Percentiles rank a stretch among this genome's conserved stretches.
Conservation (phyloP, 2,113 vertebrate species). For the Carassius gibelio region DNA sequence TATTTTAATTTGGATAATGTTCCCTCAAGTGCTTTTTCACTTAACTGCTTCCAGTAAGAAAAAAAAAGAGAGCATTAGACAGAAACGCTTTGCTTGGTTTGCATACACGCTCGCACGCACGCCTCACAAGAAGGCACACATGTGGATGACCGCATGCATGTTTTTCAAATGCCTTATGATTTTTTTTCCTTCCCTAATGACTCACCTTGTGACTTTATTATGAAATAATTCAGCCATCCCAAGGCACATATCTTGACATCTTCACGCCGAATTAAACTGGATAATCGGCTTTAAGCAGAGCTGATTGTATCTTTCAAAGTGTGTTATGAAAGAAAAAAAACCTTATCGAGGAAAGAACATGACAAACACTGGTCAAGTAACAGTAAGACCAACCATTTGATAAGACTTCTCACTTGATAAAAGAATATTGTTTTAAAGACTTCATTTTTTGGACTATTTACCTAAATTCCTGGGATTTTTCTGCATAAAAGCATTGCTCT, state of each 20-base stretch:
- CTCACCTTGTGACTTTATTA: constrained; percentile 39
- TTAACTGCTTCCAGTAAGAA: constrained; percentile 25
- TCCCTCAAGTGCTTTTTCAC: constrained; percentile 61
- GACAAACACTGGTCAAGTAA: constrained; percentile 31
- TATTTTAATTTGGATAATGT: constrained; percentile 62
- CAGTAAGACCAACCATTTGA: not conserved
- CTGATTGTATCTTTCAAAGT: constrained; percentile 27
- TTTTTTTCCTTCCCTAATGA: constrained; percentile 12
- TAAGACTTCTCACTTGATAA: not conserved
- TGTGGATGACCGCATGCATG: constrained; percentile 11
- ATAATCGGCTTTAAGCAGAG: constrained; percentile 37
- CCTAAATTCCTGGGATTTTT: constrained; percentile 39
- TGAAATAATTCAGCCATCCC: constrained; percentile 29
- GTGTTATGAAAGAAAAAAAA: not conserved
- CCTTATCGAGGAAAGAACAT: not conserved
- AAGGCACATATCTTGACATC: constrained; percentile 25
- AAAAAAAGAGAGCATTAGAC: not conserved
- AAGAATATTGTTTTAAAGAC: not conserved
- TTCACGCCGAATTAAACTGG: constrained; percentile 32
- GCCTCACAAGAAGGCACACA: not conserved
- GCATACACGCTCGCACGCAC: not conserved
- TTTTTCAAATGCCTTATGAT: constrained; percentile 29
- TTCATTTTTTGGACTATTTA: constrained; percentile 2
- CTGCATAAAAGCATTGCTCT: constrained; percentile 27
- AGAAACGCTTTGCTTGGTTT: not conserved